Base-by-base conservation (phyloP, 1,140 invertebrate species). In the Lepidurus apus region DNA sequence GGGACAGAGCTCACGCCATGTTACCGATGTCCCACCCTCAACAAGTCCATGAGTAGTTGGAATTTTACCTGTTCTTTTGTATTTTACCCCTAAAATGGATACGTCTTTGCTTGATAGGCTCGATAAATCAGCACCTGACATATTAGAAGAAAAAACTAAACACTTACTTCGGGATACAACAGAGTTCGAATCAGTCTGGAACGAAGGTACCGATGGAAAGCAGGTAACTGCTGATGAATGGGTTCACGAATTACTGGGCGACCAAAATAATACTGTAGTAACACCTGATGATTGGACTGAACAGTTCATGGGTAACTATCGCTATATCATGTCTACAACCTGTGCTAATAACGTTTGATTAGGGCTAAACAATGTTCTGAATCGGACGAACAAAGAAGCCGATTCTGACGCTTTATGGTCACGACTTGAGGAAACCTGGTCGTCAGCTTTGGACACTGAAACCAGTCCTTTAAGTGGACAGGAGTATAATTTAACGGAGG, bases 401-500 rank as follows among this genome's bases (percentile, higher is more conserved):
- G 43, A 75, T 24, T 17, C 74, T 13, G 75, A 80, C n/a, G 76
- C 79, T 77, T 76, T 81, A n/a, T 81, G 77, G 75, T 76, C 53
- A 7, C 42, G 75, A n/a, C 47, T 79, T 21, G 42, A 79, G 26
- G 43, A 79, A 74, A 74, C 53, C 42, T 81, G 74, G 76, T 43
- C 76, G 34, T 73, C 73, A 34, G 74, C 45, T 65, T 73, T 78
- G 10, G 74, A 76, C 13, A 53, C 78, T 1, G 47, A 74, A 17
- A 42, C 11, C 79, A 34, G 53, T 45, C 11, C 45, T 79, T 44
- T 10, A 81, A 80, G 24, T 80, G 92, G 87, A 11, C 26, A 75
- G 10, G 90, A 93, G 74, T 98, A 98, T 84, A 87, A 88, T 81
- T 98, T 97, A 87, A 89, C 90, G 74, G 89, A 93, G 82, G 90